Evolutionary conservation across 2,888 invertebrate species (phyloP), one percentile per base, ranked within the genome.

Genomic region (Drosophila eohydei): DNA sequence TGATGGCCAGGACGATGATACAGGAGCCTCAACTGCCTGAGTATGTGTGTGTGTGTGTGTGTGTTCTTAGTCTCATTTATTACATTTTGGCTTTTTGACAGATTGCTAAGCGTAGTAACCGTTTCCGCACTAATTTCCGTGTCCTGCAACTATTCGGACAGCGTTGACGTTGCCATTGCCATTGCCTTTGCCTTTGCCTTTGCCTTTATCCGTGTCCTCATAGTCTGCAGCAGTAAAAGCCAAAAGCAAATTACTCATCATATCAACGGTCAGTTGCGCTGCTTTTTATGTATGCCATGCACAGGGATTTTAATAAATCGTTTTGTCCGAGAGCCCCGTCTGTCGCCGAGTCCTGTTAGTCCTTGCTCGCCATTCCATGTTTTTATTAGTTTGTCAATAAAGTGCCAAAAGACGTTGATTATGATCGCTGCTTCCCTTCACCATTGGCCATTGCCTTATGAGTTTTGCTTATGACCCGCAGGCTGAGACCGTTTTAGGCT

Each of bases 201-300:
- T 66, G 72, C 65, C 70, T 62, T 79, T 28, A 38, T 58, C 48
- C 44, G 38, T 44, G 28, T 61, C n/a, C 46, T 30, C 60, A 62
- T 69, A 62, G 75, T 78, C 78, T 78, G 73, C 72, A 81, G 80
- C 86, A 88, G 90, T 91, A 91, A 91, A 85, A 83, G 90, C 84
- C 90, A 84, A 89, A 80, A 88, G 88, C 91, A 91, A 91, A 91
- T 91, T 91, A 91, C 91, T 91, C 91, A 91, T 90, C 89, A 89
- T 75, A 85, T 90, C 88, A 88, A 85, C 80, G 79, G 84, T 70
- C 87, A 74, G 79, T 52, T 54, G 75, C 81, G 80, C 67, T 61
- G 69, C 81, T 83, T 90, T 84, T 78, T 78, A 86, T 83, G 52
- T 71, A 76, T 73, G 71, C 76, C 69, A 67, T 69, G 61, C 74